Base-by-base conservation (phyloP, 2,888 invertebrate species). In the Zygogramma bicolorata region DNA sequence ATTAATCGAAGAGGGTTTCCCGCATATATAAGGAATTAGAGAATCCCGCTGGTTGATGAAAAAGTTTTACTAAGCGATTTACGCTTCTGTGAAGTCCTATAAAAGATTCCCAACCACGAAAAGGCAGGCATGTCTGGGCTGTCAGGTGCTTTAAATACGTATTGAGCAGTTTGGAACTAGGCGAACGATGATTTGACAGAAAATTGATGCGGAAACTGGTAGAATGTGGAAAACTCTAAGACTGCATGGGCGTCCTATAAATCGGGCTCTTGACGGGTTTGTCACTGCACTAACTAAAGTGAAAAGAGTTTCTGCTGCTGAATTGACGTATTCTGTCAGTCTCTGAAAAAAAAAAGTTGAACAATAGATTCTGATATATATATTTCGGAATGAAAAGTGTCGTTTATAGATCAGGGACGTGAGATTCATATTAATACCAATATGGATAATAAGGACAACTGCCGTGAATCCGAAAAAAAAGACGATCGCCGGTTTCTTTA, bases 1-100 rank as follows among this genome's bases (percentile, higher is more conserved):
- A 62, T 68, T 68, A 68, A 68, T 68, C 62, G 68, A 68, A 61
- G 61, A 68, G 49, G 59, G 68, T 62, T 68, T 68, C 68, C 68
- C 62, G 68, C 68, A 68, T 68, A 68, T 62, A 68, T 49, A 68
- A 61, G 68, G 34, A 61, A 68, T 68, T 27, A 61, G 38, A 62
- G 40, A 62, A 62, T 68, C 57, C 68, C 25, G 60, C 38, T 49
- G 27, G 20, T 15, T 61, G 62, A 68, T 62, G 60, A 60, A 34
- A 68, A 68, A 68, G 61, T 68, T 68, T 57, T 40, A 10, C 20
- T 18, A 8, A 27, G 40, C 61, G 68, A 68, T 68, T 62, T 40
- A 29, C 62, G 25, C 29, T 49, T 27, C 7, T 8, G 13, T 2
- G 29, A n/a, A 57, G 46, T 53, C 61, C 22, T 53, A 68, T 67